Conservation (phyloP, 1,140 invertebrate genomes). For the Pseudachorutes palmiensis region DNA sequence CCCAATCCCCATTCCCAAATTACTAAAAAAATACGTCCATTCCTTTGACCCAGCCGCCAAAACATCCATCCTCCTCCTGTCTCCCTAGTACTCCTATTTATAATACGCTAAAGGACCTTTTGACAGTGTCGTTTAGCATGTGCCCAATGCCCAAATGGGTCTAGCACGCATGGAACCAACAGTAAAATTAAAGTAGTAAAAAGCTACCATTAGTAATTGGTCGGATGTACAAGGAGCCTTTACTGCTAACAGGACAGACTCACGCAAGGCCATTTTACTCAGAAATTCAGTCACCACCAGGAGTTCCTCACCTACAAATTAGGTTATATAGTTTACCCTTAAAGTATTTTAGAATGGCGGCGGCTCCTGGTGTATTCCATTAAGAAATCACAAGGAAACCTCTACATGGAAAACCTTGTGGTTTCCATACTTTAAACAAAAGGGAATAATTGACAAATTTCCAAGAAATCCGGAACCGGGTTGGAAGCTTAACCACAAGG, state of each 20-base stretch:
- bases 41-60: too few species aligned
- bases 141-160: too few species aligned
- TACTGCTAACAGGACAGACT: not conserved
- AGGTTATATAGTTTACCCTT: not conserved
- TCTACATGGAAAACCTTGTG: not conserved
- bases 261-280: too few species aligned
- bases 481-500: not conserved
- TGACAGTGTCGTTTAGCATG: too few species aligned
- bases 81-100: too few species aligned
- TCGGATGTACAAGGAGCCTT: not conserved
- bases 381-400: slow-evolving; percentile 6
- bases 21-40: too few species aligned
- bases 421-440: not conserved
- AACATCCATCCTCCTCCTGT: too few species aligned
- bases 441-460: not conserved
- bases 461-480: slow-evolving; percentile 9
- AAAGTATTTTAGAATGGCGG: not conserved
- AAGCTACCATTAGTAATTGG: too few species aligned
- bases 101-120: too few species aligned
- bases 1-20: slow-evolving; percentile 26
- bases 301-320: not conserved
- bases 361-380: not conserved
- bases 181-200: not conserved
- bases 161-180: too few species aligned
- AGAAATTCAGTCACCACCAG: too few species aligned